These are phyloP conservation scores for Myiozetetes cayanensis DNA, from an alignment of 2,113 vertebrate species.

Conservation along the genomic window DNA sequence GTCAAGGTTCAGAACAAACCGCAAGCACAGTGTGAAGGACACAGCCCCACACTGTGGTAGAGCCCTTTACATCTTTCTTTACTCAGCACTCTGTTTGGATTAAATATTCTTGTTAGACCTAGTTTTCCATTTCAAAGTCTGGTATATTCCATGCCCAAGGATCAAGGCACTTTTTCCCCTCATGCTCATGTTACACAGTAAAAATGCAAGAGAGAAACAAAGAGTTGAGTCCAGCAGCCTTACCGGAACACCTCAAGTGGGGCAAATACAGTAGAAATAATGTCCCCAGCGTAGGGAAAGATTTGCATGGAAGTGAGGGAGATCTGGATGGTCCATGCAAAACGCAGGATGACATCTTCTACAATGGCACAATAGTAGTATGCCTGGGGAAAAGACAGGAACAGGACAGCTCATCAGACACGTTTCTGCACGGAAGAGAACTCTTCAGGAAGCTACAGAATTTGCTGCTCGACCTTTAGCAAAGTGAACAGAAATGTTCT, in stretches of 20 bases:
- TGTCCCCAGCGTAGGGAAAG: slow-evolving; percentile 80
- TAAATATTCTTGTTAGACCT: neutral
- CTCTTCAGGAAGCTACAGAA: neutral
- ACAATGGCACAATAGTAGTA: slow-evolving; percentile 98
- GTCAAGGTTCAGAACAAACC: neutral
- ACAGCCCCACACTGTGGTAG: neutral
- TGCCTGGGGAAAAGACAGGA: slow-evolving; percentile 76
- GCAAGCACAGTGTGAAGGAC: neutral
- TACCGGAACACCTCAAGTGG: slow-evolving; percentile 98
- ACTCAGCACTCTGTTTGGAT: neutral
- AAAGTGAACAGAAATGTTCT: accelerated
- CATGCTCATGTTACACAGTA: accelerated
- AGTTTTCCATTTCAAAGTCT: neutral
- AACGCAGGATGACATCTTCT: slow-evolving; percentile 94
- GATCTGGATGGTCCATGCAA: slow-evolving; percentile 95
- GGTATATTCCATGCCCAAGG: accelerated
- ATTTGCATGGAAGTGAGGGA: slow-evolving; percentile 81
- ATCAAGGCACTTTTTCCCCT: neutral
- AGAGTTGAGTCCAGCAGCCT: slow-evolving; percentile 17
- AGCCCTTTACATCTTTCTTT: neutral
- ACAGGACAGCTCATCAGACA: neutral
- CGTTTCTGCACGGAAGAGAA: neutral
- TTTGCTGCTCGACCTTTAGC: neutral
- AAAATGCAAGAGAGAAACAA: neutral
- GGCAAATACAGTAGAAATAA: slow-evolving; percentile 90